Base-by-base conservation (phyloP, 1,140 invertebrate genomes). In the Caenorhabditis inopinata region DNA sequence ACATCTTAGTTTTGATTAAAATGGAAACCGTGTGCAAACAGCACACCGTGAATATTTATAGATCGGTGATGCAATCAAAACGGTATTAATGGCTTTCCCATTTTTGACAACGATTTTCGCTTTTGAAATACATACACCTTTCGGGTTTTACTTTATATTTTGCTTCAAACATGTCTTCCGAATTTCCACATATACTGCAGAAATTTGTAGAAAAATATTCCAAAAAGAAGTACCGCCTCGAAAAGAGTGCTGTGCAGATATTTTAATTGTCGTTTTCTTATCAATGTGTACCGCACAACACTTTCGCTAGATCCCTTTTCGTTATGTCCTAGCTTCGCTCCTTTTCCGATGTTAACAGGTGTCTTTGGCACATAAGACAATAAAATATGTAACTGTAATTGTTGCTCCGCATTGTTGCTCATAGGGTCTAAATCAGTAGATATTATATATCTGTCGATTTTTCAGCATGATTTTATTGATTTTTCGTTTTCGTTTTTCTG, bases 241-340 rank as follows among this genome's bases (percentile, higher is more conserved):
- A 25, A 21, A 38, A 68, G 58, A 42, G 58, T 38, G 58, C 38
- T 32, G 11, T 68, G 32, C 23, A 68, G 32, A 68, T 68, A 68
- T 68, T 68, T 68, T 68, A 68, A 68, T 68, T 38, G 58, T 42
- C 58, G 58, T 68, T 42, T 68, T 35, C 58, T 68, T 68, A 68
- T 68, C 58, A 68, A 68, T 68, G 29, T 42, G 32, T 58, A 14
- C 38, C 51, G 9, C 25, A 68, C 58, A 27, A 68, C 32, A 7
- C 32, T 42, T 42, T 18, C n/a, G 11, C 29, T 42, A 68, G 58
- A 68, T 68, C 58, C 58, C 58, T 68, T 68, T 68, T 18, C n/a
- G n/a, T 18, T n/a, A 38, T 29, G 58, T 68, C 58, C 38, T n/a
- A 32, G 58, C 58, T 32, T 68, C 32, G 32, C 51, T 29, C 27